A percentile compares a stretch with the other conserved stretches of the same genome.
Conservation (phyloP, 2,888 invertebrate species). For the Lingula anatina region DNA sequence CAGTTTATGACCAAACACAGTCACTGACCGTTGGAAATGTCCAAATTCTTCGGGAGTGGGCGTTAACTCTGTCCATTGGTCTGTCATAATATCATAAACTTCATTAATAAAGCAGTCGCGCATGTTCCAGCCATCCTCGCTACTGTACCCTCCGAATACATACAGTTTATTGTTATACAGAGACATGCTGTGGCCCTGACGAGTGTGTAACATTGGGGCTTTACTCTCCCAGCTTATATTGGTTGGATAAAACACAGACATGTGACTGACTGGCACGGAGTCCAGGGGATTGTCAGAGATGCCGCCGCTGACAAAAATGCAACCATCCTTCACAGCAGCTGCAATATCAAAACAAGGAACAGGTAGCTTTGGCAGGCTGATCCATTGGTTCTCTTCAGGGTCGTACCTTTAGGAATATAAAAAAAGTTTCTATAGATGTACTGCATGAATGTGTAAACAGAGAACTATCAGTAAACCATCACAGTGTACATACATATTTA, state of each 20-base stretch:
- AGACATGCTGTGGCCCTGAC: conserved; percentile 45
- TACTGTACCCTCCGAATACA: conserved; percentile 43
- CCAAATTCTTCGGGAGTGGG: conserved; percentile 30
- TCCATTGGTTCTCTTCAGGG: conserved; percentile 39
- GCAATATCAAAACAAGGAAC: conserved; percentile 34
- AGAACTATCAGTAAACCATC: too few species aligned
- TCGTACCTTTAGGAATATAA: too few species aligned
- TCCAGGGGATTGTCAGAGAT: conserved; percentile 38
- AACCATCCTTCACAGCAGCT: conserved; percentile 19
- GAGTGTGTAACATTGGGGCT: conserved; percentile 29
- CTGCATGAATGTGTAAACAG: too few species aligned
- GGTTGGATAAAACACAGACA: conserved; percentile 13
- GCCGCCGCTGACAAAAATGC: conserved; percentile 42
- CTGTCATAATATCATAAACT: conserved; percentile 39
- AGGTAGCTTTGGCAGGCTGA: conserved; percentile 25
- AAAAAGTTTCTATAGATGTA: too few species aligned
- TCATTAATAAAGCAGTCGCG: conserved; percentile 34
- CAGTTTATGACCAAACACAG: conserved; percentile 22
- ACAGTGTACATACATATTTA: too few species aligned
- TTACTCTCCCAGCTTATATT: conserved; percentile 29
- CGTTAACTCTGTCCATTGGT: conserved; percentile 43
- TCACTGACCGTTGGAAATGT: conserved; percentile 29
- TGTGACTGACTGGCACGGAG: conserved; percentile 31
- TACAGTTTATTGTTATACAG: conserved; percentile 28
- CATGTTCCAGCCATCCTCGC: conserved; percentile 18